phyloP scores from a whole-genome alignment of 1,140 invertebrate genomes.

The Anagrus nilaparvatae region DNA sequence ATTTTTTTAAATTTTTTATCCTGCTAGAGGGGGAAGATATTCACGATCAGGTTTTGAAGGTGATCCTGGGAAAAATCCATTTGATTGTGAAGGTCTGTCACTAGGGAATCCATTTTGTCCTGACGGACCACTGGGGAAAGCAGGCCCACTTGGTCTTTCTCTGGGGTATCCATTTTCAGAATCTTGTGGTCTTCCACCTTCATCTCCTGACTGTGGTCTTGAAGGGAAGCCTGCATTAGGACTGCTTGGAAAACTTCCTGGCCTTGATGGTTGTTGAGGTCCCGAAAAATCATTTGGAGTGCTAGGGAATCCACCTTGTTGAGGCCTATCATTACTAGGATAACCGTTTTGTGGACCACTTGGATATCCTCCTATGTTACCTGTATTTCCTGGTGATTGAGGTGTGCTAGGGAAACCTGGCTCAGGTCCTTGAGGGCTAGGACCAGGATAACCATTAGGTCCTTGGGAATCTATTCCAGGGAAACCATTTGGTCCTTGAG shows the following conservation, averaged over 20 bases:
- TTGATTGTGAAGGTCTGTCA: constrained; percentile 16
- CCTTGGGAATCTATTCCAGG: constrained; percentile 10
- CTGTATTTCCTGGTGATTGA: constrained; percentile 19
- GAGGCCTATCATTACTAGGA: background rate
- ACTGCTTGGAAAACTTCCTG: constrained; percentile 11
- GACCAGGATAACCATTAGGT: constrained; percentile 17
- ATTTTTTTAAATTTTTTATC: too few species aligned
- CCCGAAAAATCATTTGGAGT: constrained; percentile 18
- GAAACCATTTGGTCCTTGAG: constrained; percentile 22
- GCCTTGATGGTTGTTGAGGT: constrained; percentile 14
- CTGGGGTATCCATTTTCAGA: constrained; percentile 17
- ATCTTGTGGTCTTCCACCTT: constrained; percentile 17
- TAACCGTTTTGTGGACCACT: background rate
- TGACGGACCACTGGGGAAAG: constrained; percentile 20
- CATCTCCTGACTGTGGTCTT: constrained; percentile 16
- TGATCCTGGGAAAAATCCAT: constrained; percentile 22
- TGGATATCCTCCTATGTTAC: constrained; percentile 14
- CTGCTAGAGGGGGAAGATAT: constrained; percentile 32
- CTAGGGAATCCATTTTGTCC: constrained; percentile 12
- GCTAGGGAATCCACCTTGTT: constrained; percentile 21
- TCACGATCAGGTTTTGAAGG: constrained; percentile 31
- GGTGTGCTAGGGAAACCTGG: constrained; percentile 8
- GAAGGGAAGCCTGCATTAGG: constrained; percentile 3
- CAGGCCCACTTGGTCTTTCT: constrained; percentile 18
- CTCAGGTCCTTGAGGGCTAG: constrained; percentile 19